A percentile compares a stretch with the other conserved stretches of the same genome.
Evolutionary conservation across 64 coral and sea anemone species (phyloP).

Genomic region (Montipora efflorescens): DNA sequence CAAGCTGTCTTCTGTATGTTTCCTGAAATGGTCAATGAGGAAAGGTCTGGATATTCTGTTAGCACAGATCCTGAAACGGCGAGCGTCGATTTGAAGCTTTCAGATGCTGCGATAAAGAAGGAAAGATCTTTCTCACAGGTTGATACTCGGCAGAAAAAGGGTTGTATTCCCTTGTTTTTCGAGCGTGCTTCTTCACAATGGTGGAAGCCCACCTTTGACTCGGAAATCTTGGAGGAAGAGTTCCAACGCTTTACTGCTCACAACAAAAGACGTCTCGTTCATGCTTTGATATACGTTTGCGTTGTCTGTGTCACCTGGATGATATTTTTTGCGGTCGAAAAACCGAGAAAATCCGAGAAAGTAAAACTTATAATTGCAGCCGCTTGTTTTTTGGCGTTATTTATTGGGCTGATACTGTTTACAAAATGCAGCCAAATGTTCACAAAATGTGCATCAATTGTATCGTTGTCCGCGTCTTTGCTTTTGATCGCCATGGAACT

Average conservation of each 20-base stretch:
- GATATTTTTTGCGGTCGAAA: conserved; percentile 86
- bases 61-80: conserved; percentile 90
- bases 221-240: conserved; percentile 94
- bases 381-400: conserved; percentile 73
- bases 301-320: conserved; percentile 80
- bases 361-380: conserved; percentile 72
- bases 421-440: conserved; percentile 87
- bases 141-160: conserved; percentile 96
- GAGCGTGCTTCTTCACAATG: conserved; percentile 98
- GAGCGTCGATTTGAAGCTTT: conserved; percentile 79
- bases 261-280: conserved; percentile 82
- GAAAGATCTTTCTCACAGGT: conserved; percentile 99
- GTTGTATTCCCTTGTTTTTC: conserved; percentile 97
- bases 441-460: conserved; percentile 70
- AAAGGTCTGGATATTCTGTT: conserved; percentile 49
- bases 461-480: conserved; percentile 71
- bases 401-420: conserved; percentile 83
- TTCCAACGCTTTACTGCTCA: conserved; percentile 94
- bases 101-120: conserved; percentile 84
- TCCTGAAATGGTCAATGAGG: conserved; percentile 35
- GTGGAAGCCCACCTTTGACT: conserved; percentile 99
- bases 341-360: not conserved
- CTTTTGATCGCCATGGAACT: conserved; percentile 77
- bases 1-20: conserved; percentile 42
- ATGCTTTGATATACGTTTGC: conserved; percentile 79